Base-by-base conservation (phyloP, 2,888 invertebrate genomes). In the Kryphioiulus occultus region DNA sequence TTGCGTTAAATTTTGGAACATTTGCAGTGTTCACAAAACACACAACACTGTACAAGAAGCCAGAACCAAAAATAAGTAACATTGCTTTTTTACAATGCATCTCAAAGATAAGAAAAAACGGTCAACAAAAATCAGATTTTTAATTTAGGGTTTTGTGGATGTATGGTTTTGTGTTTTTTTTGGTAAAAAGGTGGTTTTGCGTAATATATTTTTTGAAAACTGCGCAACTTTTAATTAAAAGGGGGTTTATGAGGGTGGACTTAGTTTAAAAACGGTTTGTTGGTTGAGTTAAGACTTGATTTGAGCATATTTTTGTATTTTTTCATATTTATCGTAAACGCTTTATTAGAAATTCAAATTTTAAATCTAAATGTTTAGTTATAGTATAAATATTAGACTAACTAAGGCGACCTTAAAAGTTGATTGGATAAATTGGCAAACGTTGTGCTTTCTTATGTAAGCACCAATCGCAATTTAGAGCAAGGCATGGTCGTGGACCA, bases 1-100 rank as follows among this genome's bases (percentile, higher is more conserved):
- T 78, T 78, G 78, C 30, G 26, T 78, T 85, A 39, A 85, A 44
- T 42, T 85, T 85, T 86, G 30, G 59, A 53, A 86, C 86, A 86
- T 35, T 35, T 42, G 47, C 86, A 86, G 87, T 87, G 68, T 87
- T 87, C 35, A 59, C 87, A 87, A 87, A 78, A 78, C 32, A 87
- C 87, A 87, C 87, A 35, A 87, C 87, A 87, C 87, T 87, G 87
- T 87, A 87, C 87, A 78, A 78, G 78, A 78, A 78, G 78, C 78
- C 78, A 78, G 78, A 78, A 78, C 78, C 30, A 78, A 78, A 78
- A 78, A 78, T 78, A 30, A 78, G 30, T 30, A 78, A 78, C 78
- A 78, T 78, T 78, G 78, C 78, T 78, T 78, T 78, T 78, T 78
- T 78, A 78, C 78, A 78, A 78, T 78, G 78, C 78, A 85, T 85